These are phyloP conservation scores for Maconellicoccus hirsutus DNA, from an alignment of 1,140 invertebrate genomes.

Conservation along the genomic window DNA sequence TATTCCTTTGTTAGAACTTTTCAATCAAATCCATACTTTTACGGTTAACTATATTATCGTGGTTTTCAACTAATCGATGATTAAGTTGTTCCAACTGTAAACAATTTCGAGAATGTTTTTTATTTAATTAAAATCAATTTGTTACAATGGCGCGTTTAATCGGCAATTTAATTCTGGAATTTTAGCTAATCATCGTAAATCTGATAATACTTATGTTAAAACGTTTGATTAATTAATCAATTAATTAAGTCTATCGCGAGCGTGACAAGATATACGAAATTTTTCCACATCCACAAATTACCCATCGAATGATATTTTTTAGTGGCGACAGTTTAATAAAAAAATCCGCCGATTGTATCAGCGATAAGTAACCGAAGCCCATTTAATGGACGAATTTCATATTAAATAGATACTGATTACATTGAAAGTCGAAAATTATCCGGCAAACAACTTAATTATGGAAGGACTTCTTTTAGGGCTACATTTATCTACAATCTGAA, in stretches of 20 bases:
- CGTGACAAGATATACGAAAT: background rate
- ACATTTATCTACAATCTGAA: background rate
- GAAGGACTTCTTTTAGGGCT: background rate
- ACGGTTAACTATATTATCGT: background rate
- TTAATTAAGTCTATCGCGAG: background rate
- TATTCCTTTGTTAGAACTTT: background rate
- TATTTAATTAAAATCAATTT: background rate
- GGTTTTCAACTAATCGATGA: background rate
- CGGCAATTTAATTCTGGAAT: background rate
- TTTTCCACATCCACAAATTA: background rate
- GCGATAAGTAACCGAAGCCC: background rate
- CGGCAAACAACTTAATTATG: background rate
- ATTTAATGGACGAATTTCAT: background rate
- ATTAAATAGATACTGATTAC: constrained; percentile 5
- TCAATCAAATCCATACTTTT: background rate
- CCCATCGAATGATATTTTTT: background rate
- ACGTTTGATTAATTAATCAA: constrained; percentile 5
- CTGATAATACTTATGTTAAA: too few relatives aligned
- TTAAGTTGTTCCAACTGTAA: background rate
- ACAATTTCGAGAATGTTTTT: background rate
- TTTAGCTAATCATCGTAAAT: background rate
- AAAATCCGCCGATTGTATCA: background rate
- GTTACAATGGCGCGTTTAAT: background rate
- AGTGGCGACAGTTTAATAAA: background rate
- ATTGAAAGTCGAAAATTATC: background rate